A percentile compares a stretch with the other conserved stretches of the same genome.
phyloP scores from a whole-genome alignment of 2,888 invertebrate species.

The Raillietiella orientalis region DNA sequence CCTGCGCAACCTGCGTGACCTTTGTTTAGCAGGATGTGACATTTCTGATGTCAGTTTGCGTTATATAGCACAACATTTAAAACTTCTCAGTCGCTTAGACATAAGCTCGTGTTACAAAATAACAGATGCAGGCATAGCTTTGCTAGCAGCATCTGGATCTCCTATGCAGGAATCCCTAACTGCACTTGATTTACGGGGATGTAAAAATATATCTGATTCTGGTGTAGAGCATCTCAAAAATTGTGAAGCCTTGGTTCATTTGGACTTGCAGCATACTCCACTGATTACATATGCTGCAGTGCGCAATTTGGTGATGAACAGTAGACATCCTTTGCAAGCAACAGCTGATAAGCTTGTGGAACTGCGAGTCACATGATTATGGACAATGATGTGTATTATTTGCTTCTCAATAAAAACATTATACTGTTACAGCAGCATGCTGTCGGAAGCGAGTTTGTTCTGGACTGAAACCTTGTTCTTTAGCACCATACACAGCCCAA shows the following conservation, averaged over 20 bases:
- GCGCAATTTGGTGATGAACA: too few relatives aligned
- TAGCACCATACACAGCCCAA: slow-evolving; percentile 20
- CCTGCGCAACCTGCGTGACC: slow-evolving; percentile 34
- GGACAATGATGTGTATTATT: too few relatives aligned
- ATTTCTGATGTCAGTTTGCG: slow-evolving; percentile 30
- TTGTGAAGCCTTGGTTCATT: neutral
- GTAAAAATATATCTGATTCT: neutral
- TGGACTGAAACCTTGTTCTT: slow-evolving; percentile 21
- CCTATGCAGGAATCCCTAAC: too few relatives aligned
- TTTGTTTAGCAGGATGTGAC: slow-evolving; percentile 55
- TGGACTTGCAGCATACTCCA: neutral
- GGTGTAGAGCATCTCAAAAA: neutral
- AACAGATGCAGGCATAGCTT: neutral
- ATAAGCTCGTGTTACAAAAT: neutral
- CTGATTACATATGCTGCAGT: too few relatives aligned
- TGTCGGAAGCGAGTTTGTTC: slow-evolving; percentile 18
- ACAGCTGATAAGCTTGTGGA: too few relatives aligned
- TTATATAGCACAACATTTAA: neutral
- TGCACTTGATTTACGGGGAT: neutral
- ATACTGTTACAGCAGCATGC: too few relatives aligned
- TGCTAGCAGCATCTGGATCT: neutral
- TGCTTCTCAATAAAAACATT: too few relatives aligned
- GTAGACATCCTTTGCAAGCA: too few relatives aligned
- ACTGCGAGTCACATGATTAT: too few relatives aligned
- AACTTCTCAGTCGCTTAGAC: neutral